Base-by-base conservation (phyloP, 2,888 invertebrate species). In the Andrena bucephala region DNA sequence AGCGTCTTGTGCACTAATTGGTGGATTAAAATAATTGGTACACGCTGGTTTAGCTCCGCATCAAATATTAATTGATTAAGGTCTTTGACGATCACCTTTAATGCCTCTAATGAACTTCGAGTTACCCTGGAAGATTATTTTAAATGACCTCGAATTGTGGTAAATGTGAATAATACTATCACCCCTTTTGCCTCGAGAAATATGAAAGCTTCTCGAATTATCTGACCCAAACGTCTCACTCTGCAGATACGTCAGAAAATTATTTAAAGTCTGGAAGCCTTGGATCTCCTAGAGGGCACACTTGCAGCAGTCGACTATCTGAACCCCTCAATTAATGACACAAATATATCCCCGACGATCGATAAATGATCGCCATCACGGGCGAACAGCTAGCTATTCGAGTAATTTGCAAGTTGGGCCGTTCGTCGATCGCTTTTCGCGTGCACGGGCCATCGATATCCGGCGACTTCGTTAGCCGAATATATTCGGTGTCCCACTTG, bases 401-500 rank as follows among this genome's bases (percentile, higher is more conserved):
- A 69, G 36, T 27, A 57, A 36, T 69, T 69, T 59, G 69, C 57
- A 69, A 69, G 27, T 69, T 36, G 69, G 33, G 27, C 33, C 27
- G 24, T 42, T 59, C 69, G n/a, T 29, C 66, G 69, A 59, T 57
- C 36, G 69, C 24, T 59, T 8, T 27, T 59, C 36, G 27, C 42
- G 57, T 42, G 36, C 16, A 48, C 54, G 42, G n/a, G 42, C 57
- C 27, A 59, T 57, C 57, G 69, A 59, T 69, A 69, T 59, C 69
- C 69, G 57, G 27, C 24, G 69, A 59, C 69, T 69, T 69, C 69
- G 60, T 71, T 62, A 62, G 62, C 8, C 31, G 62, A 71, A 71
- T 71, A 71, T 71, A 52, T 62, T 62, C 48, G 33, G 62, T 48
- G 62, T 29, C 48, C 50, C 48, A 62, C 29, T 48, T 48, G 16